These are phyloP conservation scores for Athene cunicularia DNA, from an alignment of 2,113 vertebrate genomes.

Conservation along the genomic window DNA sequence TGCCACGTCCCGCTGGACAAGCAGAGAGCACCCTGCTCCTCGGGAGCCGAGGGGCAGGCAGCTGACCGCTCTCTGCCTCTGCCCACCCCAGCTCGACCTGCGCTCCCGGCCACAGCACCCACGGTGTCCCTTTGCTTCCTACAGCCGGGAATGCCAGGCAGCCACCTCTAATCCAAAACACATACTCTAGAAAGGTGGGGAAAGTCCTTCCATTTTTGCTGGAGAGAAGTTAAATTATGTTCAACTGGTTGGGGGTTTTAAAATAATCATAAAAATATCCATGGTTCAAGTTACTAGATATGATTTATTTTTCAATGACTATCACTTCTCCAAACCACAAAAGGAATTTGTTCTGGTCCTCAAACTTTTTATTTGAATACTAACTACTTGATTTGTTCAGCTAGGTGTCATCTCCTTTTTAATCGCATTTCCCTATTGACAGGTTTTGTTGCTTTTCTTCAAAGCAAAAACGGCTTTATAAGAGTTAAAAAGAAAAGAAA, in stretches of 20 bases:
- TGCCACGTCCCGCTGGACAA: rapidly evolving
- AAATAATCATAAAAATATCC: not conserved
- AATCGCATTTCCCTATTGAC: not conserved
- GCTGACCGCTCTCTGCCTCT: not conserved
- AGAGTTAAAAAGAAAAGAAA: not conserved
- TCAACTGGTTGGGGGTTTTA: not conserved
- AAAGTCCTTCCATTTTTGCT: not conserved
- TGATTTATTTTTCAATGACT: not conserved
- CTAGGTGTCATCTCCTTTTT: not conserved
- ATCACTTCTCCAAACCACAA: not conserved
- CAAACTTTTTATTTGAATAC: not conserved
- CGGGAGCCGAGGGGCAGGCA: not conserved
- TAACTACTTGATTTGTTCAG: not conserved
- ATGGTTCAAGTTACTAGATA: no score
- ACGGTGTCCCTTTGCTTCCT: not conserved
- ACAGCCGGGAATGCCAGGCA: not conserved
- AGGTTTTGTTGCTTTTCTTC: not conserved
- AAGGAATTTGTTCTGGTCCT: not conserved
- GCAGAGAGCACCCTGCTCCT: not conserved
- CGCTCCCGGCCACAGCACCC: rapidly evolving
- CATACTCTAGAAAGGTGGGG: no score
- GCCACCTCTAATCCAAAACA: not conserved
- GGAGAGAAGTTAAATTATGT: not conserved
- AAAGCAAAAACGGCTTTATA: not conserved
- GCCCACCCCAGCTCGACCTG: not conserved